Conservation (phyloP, 2,113 vertebrate species). For the Cavia porcellus region DNA sequence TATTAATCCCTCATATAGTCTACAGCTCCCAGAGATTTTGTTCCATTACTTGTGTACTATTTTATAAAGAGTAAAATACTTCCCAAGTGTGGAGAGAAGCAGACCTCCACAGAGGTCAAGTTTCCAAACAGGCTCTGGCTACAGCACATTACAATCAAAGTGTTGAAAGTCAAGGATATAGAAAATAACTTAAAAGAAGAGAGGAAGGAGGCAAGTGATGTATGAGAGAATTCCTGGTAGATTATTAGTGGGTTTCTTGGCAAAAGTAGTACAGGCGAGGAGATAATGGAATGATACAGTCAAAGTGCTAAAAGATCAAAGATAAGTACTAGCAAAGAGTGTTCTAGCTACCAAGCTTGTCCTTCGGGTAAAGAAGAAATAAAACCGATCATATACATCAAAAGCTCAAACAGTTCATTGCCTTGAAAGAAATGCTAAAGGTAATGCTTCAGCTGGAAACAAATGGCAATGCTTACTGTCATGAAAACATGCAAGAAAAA, state of each 20-base stretch:
- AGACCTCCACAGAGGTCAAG: neutral
- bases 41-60: neutral
- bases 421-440: neutral
- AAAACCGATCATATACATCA: neutral
- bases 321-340: neutral
- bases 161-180: neutral
- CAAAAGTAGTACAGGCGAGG: neutral
- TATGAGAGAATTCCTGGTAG: neutral
- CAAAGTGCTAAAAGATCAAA: neutral
- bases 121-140: neutral
- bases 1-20: neutral
- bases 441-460: neutral
- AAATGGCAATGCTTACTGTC: neutral
- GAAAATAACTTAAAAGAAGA: neutral
- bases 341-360: neutral
- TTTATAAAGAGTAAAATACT: neutral
- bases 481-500: neutral
- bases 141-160: neutral
- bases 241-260: neutral
- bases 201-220: neutral
- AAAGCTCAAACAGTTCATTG: neutral
- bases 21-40: neutral
- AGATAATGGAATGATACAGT: neutral
- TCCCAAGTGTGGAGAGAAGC: neutral
- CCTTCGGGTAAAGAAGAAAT: neutral